Base-by-base conservation (phyloP, 1,140 invertebrate genomes). In the Hyles euphorbiae region DNA sequence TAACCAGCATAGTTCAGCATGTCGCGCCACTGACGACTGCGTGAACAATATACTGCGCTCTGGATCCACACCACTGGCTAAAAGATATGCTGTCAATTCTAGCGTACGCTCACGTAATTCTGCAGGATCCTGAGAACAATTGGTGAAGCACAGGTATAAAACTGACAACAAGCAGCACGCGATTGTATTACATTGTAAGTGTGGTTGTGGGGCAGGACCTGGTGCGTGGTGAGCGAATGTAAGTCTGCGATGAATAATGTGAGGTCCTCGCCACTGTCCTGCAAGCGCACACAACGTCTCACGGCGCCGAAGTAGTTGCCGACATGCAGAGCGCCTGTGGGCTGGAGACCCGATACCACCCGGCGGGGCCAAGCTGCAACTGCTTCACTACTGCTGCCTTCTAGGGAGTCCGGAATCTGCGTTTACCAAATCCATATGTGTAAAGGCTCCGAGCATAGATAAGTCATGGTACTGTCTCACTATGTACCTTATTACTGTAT, bases 241-340 rank as follows among this genome's bases (percentile, higher is more conserved):
- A 99, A 90, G 90, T 99, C 98, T 5, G 96, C 98, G 72, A 99
- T 94, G 71, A 95, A 95, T 53, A 95, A 92, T 60, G 98, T 92
- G 0, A 97, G 91, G 73, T 94, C 87, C 58, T 94, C 90, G 9
- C 90, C 89, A 7, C 63, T 47, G 55, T 98, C 90, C 89, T 99
- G 98, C 32, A 98, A 79, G 11, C 94, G 86, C 5, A 96, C 91
- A 95, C 98, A 99, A 78, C 94, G 94, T 57, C 93, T 90, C 47
- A 99, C 93, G 0, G 97, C 98, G 48, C 98, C 98, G 72, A 99
- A 93, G 89, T 99, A 99, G 90, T 99, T 99, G 3, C 98, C 98
- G 51, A 99, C 89, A 89, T 99, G 98, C 48, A 98, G 89, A 4
- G 92, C 89, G 12, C 98, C 98, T 4, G 98, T 99, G 3, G 98